Evolutionary conservation across 1,140 invertebrate genomes (phyloP), one percentile per base, ranked within the genome.

Genomic region (Lepidurus packardi): DNA sequence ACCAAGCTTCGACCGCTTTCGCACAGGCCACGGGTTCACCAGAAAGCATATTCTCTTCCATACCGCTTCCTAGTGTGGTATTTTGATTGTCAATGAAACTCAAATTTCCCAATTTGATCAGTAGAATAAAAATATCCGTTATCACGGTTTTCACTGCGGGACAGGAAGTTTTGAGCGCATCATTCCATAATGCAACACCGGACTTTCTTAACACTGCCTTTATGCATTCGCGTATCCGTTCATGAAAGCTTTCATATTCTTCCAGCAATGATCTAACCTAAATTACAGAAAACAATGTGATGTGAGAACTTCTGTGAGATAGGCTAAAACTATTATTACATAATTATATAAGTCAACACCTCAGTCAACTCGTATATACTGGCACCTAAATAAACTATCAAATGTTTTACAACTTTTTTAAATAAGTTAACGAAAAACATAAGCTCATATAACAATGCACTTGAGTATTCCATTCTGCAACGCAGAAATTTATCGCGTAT

Each of bases 221-320:
- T 45, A 77, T 24, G 13, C 6, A 1, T 11, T 77, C 16, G 24
- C 42, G 75, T 42, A 45, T 47, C 75, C 47, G 41, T 42, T 45
- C 43, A 42, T 42, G 25, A 21, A 43, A 13, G 43, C 16, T 41
- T 43, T 10, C 24, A 42, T n/a, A 44, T 45, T 53, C 34, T 47
- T 77, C 21, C 41, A 77, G 41, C 75, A 77, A n/a, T 34, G 8
- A 21, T 43, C 44, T 43, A 16, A 77, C 21, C 75, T 77, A 45
- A 42, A 77, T 47, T n/a, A 75, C 10, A 4, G 24, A 43, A 75
- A 75, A 75, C 11, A 75, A 75, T 6, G n/a, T 16, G 25, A 43
- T 75, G 44, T 47, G 24, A 10, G 16, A 77, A 77, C n/a, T 13
- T n/a, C 41, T 0, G 44, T 42, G 10, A 76, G n/a, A 43, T 44